These are phyloP conservation scores for Hippolais icterina DNA, from an alignment of 2,113 vertebrate species.

Conservation along the genomic window DNA sequence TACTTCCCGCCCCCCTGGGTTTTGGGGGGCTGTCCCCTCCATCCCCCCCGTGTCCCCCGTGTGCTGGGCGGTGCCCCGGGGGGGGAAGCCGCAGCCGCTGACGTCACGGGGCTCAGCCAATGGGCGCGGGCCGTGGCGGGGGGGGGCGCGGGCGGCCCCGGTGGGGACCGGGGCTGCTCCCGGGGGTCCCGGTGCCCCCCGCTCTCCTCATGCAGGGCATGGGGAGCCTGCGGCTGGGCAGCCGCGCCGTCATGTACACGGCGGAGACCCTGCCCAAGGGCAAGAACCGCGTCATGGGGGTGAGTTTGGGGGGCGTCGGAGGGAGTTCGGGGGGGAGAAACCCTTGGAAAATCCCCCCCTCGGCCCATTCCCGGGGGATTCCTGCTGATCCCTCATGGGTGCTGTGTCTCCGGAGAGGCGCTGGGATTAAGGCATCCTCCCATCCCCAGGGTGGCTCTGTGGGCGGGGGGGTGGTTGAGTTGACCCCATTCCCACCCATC, in stretches of 20 bases:
- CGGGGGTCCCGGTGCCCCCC: background rate
- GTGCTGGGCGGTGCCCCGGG: background rate
- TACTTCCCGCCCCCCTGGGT: no score
- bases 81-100: background rate
- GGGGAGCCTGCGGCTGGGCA: conserved; percentile 11
- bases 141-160: background rate
- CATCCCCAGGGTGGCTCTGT: no score
- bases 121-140: background rate
- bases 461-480: background rate
- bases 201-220: conserved; percentile 14
- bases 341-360: background rate
- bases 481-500: background rate
- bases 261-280: conserved; percentile 39
- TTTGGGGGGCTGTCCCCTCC: background rate
- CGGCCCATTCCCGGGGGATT: background rate
- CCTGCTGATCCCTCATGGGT: background rate
- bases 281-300: conserved; percentile 46
- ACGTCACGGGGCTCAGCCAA: background rate
- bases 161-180: background rate
- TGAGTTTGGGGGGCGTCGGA: background rate
- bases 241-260: conserved; percentile 40
- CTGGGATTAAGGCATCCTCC: background rate
- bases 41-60: background rate
- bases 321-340: no score
- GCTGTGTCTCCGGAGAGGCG: background rate